Evolutionary conservation across 1,140 invertebrate genomes (phyloP), one percentile per base, ranked within the genome.

Genomic region (Meteorus sp.): DNA sequence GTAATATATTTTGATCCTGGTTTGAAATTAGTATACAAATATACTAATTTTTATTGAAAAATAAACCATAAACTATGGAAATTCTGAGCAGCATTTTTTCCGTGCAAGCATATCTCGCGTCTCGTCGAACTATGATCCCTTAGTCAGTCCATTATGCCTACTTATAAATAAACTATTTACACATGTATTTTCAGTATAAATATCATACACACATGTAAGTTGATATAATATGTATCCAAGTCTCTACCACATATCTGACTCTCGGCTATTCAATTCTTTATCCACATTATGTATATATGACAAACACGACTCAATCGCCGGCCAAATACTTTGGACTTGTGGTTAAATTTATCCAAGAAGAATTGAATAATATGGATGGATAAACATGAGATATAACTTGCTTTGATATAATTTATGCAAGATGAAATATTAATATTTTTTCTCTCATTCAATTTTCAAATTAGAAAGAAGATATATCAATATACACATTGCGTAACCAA

Each of bases 201-300:
- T 39, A 20, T n/a, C 11, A 23, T 44, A 7, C n/a, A 17, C 37
- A 48, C 25, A 48, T 55, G 56, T 50, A 43, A 73, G 75, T 75
- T 68, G 68, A 68, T 70, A 71, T 69, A 74, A 72, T 79, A 74
- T 79, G 77, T 79, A 78, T 75, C 69, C 64, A 76, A 43, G 75
- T 77, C 76, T 77, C n/a, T n/a, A 78, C 70, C 74, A 66, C 62
- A 65, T 65, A 65, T 68, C 78, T 79, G 75, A 78, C 76, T 79
- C 70, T 78, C 64, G 68, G n/a, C 60, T 62, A 77, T 79, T 78
- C 78, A 76, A 77, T 78, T 78, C 76, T 77, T 78, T 75, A 79
- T 78, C 78, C 76, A 77, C 72, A n/a, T n/a, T n/a, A n/a, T 78
- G 68, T 71, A 70, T 74, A 70, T 76, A 73, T 71, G 69, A 66